phyloP scores from a whole-genome alignment of 2,113 vertebrate species.

The Anhinga rufa region DNA sequence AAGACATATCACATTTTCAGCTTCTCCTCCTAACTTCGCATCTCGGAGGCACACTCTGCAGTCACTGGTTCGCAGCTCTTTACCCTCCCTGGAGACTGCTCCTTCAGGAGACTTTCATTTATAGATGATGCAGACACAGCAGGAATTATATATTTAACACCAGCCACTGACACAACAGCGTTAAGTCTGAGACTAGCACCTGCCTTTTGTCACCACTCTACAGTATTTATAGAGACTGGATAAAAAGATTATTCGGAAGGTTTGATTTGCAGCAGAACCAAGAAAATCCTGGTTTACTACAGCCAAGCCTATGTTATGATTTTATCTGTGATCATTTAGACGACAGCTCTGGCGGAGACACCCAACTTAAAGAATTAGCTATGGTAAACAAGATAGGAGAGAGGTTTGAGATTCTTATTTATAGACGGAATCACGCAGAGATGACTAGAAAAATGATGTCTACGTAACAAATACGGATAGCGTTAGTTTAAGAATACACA shows the following conservation, averaged over 20 bases:
- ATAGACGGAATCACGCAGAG: not conserved
- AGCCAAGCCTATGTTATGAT: not conserved
- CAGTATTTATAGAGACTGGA: not conserved
- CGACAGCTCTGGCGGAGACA: not conserved
- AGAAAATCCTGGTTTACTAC: not conserved
- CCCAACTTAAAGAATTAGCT: conserved; percentile 6
- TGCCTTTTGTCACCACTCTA: not conserved
- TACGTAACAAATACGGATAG: not conserved
- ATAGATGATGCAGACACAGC: not conserved
- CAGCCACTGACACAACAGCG: not conserved
- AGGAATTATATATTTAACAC: conserved; percentile 11
- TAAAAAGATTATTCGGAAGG: not conserved
- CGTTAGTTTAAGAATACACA: not conserved
- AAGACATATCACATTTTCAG: conserved; percentile 36
- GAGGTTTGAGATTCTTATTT: conserved; percentile 22
- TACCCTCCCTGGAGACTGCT: not conserved
- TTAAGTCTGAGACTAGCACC: conserved; percentile 22
- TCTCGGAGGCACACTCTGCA: not conserved
- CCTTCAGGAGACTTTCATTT: conserved; percentile 25
- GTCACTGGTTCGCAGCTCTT: conserved; percentile 1
- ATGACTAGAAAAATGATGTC: conserved; percentile 1
- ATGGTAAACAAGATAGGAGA: not conserved
- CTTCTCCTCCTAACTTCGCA: not conserved
- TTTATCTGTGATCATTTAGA: conserved; percentile 2
- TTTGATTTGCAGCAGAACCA: not conserved